Evolutionary conservation across 1,140 invertebrate genomes (phyloP).

Genomic region (Triops cancriformis): DNA sequence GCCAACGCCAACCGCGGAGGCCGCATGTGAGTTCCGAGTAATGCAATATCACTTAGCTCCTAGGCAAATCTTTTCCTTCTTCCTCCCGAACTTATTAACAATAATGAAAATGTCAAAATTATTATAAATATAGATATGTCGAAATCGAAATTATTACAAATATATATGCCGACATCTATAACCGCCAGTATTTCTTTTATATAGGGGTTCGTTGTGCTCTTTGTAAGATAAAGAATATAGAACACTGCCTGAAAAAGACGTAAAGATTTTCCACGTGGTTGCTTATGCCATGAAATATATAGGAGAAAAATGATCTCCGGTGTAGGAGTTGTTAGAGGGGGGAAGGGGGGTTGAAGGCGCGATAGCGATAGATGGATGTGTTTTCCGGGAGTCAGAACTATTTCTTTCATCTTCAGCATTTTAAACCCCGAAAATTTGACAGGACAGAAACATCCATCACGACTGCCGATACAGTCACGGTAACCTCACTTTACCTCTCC

Average conservation of each 20-base stretch:
- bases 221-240: too few species aligned
- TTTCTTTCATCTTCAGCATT: neutral
- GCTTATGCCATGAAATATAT: neutral
- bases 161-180: too few species aligned
- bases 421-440: neutral
- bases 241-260: too few species aligned
- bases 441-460: neutral
- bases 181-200: too few species aligned
- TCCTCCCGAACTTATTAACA: neutral
- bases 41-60: neutral
- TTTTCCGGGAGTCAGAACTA: neutral
- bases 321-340: neutral
- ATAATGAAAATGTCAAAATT: too few species aligned
- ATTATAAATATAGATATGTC: too few species aligned
- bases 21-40: constrained; percentile 24
- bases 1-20: constrained; percentile 2
- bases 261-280: too few species aligned
- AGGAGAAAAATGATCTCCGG: neutral
- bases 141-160: too few species aligned
- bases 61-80: neutral
- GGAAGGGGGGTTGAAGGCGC: neutral
- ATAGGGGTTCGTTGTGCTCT: too few species aligned
- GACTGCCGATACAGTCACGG: neutral
- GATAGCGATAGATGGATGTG: neutral
- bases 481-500: neutral